Percentiles rank a stretch among this genome's conserved stretches.
Evolutionary conservation across 2,797 vertebrate species (phyloP).

Genomic region (Coreius guichenoti): DNA sequence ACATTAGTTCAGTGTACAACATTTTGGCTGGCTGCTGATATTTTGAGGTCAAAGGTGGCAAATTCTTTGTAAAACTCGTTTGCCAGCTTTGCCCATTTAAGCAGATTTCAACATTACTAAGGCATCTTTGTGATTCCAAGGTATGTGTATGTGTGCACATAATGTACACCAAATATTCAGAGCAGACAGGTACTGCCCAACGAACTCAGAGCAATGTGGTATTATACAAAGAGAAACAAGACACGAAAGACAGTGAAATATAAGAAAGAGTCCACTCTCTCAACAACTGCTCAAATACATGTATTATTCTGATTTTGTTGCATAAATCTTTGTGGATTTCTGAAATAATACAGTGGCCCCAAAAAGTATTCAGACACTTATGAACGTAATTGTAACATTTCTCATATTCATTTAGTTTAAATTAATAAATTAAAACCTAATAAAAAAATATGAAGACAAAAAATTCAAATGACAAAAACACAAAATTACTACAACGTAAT

Average conservation of each 20-base stretch:
- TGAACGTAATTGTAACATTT: neutral
- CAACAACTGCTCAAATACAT: neutral
- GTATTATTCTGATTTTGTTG: neutral
- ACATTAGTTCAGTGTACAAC: neutral
- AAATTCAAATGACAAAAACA: neutral
- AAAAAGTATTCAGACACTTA: neutral
- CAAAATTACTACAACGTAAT: neutral
- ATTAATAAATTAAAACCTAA: neutral
- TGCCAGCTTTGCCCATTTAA: neutral
- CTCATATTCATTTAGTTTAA: neutral
- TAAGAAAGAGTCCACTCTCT: neutral
- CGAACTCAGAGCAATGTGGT: neutral
- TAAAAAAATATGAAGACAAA: neutral
- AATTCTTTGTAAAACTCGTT: neutral
- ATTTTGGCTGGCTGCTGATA: no score
- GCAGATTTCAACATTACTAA: slow-evolving; percentile 7
- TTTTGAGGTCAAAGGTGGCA: slow-evolving; percentile 1
- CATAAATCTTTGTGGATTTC: neutral
- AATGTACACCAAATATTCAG: neutral
- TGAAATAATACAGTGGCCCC: neutral
- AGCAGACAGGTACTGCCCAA: neutral
- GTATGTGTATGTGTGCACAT: neutral
- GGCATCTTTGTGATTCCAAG: slow-evolving; percentile 15
- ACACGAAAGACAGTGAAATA: neutral
- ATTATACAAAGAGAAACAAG: neutral